Conservation (phyloP, 1,140 invertebrate species). For the Callitettix versicolor region DNA sequence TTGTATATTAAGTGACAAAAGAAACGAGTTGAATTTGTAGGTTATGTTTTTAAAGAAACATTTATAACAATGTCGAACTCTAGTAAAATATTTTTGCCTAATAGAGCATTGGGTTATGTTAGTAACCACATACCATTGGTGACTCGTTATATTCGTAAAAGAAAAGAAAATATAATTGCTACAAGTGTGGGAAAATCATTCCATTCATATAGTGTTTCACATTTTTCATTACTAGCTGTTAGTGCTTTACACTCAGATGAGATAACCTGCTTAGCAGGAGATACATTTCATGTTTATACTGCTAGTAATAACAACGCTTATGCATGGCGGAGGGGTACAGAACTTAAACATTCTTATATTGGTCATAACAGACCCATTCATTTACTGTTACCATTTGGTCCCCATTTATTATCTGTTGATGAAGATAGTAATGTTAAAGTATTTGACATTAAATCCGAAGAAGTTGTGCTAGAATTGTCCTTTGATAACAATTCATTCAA, state of each 20-base stretch:
- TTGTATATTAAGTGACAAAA: no score
- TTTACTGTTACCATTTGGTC: conserved; percentile 75
- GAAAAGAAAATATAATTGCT: conserved; percentile 80
- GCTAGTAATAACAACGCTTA: conserved; percentile 64
- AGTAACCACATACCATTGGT: conserved; percentile 82
- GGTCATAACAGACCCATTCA: conserved; percentile 64
- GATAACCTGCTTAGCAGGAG: conserved; percentile 71
- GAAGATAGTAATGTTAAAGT: conserved; percentile 62
- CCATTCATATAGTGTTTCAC: conserved; percentile 79
- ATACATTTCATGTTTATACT: conserved; percentile 74
- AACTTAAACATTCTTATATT: conserved; percentile 71
- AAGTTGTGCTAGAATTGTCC: conserved; percentile 50
- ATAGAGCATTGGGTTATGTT: conserved; percentile 82
- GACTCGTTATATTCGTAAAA: conserved; percentile 68
- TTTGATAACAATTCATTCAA: conserved; percentile 63
- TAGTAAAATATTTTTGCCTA: conserved; percentile 72
- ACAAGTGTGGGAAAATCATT: conserved; percentile 85
- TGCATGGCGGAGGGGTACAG: conserved; percentile 78
- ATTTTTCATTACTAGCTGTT: conserved; percentile 72
- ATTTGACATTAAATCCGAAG: conserved; percentile 75
- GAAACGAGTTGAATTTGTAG: no score
- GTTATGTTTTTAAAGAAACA: no score
- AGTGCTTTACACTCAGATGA: conserved; percentile 69
- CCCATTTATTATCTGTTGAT: conserved; percentile 78
- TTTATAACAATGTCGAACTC: conserved; percentile 15